A percentile compares a stretch with the other conserved stretches of the same genome.
Evolutionary conservation across 2,113 vertebrate species (phyloP).

Genomic region (Mormoops blainvillei): DNA sequence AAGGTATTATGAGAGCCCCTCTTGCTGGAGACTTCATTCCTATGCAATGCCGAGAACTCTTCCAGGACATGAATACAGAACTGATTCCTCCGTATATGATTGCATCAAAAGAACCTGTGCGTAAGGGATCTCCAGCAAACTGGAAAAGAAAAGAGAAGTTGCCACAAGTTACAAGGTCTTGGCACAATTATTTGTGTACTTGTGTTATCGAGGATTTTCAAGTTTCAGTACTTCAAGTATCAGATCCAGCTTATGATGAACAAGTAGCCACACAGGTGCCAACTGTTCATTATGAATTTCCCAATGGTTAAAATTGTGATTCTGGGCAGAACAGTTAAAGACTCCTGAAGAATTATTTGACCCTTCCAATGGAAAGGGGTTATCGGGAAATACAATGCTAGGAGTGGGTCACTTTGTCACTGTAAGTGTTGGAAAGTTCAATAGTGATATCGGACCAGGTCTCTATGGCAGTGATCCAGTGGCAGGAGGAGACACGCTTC

Average conservation of each 20-base stretch:
- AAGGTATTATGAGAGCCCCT: conserved; percentile 97
- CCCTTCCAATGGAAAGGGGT: conserved; percentile 97
- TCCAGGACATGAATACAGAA: conserved; percentile 95
- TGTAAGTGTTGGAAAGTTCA: conserved; percentile 98
- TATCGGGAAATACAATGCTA: conserved; percentile 98
- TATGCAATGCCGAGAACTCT: conserved; percentile 97
- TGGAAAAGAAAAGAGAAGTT: conserved; percentile 99
- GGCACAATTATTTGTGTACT: conserved; percentile 99
- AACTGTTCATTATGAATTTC: conserved; percentile 97
- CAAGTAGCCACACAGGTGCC: conserved; percentile 99
- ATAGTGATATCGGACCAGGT: conserved; percentile 95
- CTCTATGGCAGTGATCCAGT: no score
- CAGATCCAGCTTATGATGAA: conserved; percentile 98
- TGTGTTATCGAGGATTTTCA: conserved; percentile 99
- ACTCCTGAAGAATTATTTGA: conserved; percentile 98
- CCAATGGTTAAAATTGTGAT: conserved; percentile 98
- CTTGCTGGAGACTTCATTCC: conserved; percentile 99
- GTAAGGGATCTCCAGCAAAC: conserved; percentile 91
- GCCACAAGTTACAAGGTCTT: conserved; percentile 94
- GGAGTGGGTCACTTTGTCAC: conserved; percentile 98
- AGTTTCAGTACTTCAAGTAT: conserved; percentile 97
- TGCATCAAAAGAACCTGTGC: conserved; percentile 95
- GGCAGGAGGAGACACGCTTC: no score
- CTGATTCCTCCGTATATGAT: conserved; percentile 98
- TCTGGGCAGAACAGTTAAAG: conserved; percentile 97